Percentiles rank a stretch among this genome's conserved stretches.
These are phyloP conservation scores for Lycopodina hypogea DNA, from an alignment of 37 sponge, comb jelly and placozoan genomes.

Conservation along the genomic window DNA sequence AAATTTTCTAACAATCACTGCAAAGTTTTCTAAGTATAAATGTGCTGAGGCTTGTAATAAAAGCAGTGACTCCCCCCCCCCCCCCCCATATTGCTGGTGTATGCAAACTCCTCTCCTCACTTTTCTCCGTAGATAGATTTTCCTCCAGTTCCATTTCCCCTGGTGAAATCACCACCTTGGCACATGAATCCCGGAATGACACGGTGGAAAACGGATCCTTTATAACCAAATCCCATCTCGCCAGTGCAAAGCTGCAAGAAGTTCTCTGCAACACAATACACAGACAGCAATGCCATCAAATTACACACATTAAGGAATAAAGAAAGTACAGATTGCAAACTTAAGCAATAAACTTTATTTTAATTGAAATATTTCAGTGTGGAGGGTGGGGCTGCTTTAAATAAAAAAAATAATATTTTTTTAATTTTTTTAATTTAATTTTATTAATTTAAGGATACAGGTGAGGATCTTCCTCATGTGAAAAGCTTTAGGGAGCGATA, in stretches of 20 bases:
- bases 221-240: slow-evolving; percentile 95
- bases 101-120: too few species aligned
- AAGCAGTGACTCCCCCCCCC: too few species aligned
- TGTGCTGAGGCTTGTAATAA: too few species aligned
- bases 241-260: slow-evolving; percentile 90
- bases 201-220: slow-evolving; percentile 89
- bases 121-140: slow-evolving; percentile 94
- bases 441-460: too few species aligned
- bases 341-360: not conserved
- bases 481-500: too few species aligned
- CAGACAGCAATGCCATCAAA: not conserved
- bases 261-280: slow-evolving; percentile 59
- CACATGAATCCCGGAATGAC: slow-evolving; percentile 96
- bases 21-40: too few species aligned
- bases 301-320: not conserved
- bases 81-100: too few species aligned
- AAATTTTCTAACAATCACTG: too few species aligned
- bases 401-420: too few species aligned
- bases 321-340: not conserved
- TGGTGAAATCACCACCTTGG: slow-evolving; percentile 93
- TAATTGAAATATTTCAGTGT: not conserved
- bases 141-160: slow-evolving; percentile 90
- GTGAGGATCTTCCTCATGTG: too few species aligned
- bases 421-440: too few species aligned
- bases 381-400: too few species aligned